Percentiles rank a stretch among this genome's conserved stretches.
Evolutionary conservation across 1,140 invertebrate genomes (phyloP).

Genomic region (Sminthurides bifidus): DNA sequence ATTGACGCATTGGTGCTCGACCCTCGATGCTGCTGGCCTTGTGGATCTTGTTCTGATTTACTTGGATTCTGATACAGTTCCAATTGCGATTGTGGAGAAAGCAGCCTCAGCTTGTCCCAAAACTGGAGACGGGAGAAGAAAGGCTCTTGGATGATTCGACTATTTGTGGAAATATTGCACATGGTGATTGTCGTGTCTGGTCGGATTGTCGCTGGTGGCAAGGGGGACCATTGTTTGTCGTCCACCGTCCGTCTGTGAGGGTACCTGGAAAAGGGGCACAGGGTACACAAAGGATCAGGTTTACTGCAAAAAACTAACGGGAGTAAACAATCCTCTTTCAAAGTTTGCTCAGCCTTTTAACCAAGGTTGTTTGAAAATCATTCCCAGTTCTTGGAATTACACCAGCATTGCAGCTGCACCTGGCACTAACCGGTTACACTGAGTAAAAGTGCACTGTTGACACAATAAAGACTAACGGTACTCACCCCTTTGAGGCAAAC

Average conservation of each 20-base stretch:
- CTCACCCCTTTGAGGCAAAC: constrained; percentile 19
- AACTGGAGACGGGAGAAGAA: not conserved
- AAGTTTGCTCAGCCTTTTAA: not conserved
- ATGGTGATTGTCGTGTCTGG: not conserved
- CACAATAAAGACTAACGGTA: not conserved
- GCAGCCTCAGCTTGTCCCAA: not conserved
- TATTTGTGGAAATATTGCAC: not conserved
- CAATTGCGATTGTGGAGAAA: not conserved
- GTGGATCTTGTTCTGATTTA: too few relatives aligned
- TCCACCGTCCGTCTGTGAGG: not conserved
- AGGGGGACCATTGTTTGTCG: not conserved
- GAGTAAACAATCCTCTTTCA: not conserved
- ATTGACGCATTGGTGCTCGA: too few relatives aligned
- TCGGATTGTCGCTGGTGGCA: not conserved
- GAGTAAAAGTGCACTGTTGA: too few relatives aligned
- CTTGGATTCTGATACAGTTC: too few relatives aligned
- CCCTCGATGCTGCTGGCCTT: too few relatives aligned
- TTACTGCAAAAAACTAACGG: too few relatives aligned
- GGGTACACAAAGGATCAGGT: too few relatives aligned
- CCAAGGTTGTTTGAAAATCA: too few relatives aligned
- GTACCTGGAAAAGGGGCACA: not conserved
- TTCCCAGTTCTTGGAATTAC: too few relatives aligned
- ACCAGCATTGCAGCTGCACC: too few relatives aligned
- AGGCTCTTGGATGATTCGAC: not conserved
- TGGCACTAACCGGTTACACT: too few relatives aligned